A percentile compares a stretch with the other conserved stretches of the same genome.
phyloP scores from a whole-genome alignment of 2,888 invertebrate species.

The Phymatocera aterrima region DNA sequence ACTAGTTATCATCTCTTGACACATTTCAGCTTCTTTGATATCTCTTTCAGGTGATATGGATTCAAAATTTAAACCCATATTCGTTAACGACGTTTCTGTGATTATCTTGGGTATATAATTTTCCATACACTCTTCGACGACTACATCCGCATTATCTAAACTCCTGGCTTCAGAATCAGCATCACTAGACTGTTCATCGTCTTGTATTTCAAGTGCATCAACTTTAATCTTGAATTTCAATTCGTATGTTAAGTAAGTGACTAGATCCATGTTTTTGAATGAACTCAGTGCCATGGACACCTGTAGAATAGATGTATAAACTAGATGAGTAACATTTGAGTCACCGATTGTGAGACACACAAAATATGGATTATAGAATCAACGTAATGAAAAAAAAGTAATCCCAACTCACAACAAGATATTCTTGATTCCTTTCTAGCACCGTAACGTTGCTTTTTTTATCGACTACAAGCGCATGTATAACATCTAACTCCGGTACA shows the following conservation, averaged over 20 bases:
- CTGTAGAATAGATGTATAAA: conserved; percentile 48
- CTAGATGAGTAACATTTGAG: not conserved
- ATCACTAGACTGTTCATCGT: not conserved
- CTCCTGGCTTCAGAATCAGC: conserved; percentile 1
- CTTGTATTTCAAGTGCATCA: not conserved
- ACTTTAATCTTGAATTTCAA: conserved; percentile 44
- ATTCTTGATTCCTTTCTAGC: conserved; percentile 60
- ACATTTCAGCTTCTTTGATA: not conserved
- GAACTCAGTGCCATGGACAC: conserved; percentile 52
- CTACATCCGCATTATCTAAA: conserved; percentile 53
- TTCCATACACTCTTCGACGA: conserved; percentile 73
- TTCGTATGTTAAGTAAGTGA: conserved; percentile 43
- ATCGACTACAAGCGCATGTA: conserved; percentile 79
- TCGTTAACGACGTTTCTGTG: not conserved
- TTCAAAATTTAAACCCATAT: not conserved
- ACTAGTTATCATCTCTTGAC: conserved; percentile 64
- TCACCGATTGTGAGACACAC: not conserved
- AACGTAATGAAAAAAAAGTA: not conserved
- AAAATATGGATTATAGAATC: not conserved
- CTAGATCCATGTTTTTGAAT: conserved; percentile 50
- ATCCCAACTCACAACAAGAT: conserved; percentile 60
- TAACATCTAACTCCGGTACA: conserved; percentile 78
- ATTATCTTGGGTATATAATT: conserved; percentile 22
- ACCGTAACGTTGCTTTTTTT: conserved; percentile 77
- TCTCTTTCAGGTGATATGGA: not conserved